These are phyloP conservation scores for Nomada fabriciana DNA, from an alignment of 2,888 invertebrate genomes.

Conservation along the genomic window DNA sequence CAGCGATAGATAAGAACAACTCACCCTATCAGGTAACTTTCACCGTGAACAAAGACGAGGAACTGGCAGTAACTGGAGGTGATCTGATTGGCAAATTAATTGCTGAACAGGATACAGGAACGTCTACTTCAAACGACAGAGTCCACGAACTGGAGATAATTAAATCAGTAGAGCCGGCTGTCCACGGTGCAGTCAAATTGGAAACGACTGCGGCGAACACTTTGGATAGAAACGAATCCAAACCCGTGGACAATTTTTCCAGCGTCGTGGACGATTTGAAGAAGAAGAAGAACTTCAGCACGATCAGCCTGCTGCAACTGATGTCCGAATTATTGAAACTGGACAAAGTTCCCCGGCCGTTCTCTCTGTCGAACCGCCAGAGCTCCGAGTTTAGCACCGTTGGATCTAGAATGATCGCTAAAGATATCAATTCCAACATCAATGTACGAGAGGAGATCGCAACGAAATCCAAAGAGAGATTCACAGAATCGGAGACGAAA, in stretches of 20 bases:
- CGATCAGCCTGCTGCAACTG: slow-evolving; percentile 66
- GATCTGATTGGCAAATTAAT: slow-evolving; percentile 68
- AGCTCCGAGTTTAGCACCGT: not conserved
- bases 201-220: not conserved
- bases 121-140: not conserved
- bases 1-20: slow-evolving; percentile 51
- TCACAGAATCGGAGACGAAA: not conserved
- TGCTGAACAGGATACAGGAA: slow-evolving; percentile 48
- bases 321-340: slow-evolving; percentile 72
- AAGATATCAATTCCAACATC: not conserved
- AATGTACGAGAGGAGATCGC: not conserved
- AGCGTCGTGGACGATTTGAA: not conserved
- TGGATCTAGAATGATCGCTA: not conserved
- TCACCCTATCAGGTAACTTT: slow-evolving; percentile 75
- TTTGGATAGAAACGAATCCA: not conserved
- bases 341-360: slow-evolving; percentile 66
- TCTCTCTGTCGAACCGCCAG: slow-evolving; percentile 26
- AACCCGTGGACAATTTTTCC: not conserved
- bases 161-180: slow-evolving; percentile 38
- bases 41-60: slow-evolving; percentile 63
- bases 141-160: slow-evolving; percentile 16
- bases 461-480: not conserved
- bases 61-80: slow-evolving; percentile 8
- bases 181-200: not conserved
- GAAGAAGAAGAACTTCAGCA: slow-evolving; percentile 18